Conservation (phyloP, 2,888 invertebrate genomes). For the Sphaerophoria taeniata region DNA sequence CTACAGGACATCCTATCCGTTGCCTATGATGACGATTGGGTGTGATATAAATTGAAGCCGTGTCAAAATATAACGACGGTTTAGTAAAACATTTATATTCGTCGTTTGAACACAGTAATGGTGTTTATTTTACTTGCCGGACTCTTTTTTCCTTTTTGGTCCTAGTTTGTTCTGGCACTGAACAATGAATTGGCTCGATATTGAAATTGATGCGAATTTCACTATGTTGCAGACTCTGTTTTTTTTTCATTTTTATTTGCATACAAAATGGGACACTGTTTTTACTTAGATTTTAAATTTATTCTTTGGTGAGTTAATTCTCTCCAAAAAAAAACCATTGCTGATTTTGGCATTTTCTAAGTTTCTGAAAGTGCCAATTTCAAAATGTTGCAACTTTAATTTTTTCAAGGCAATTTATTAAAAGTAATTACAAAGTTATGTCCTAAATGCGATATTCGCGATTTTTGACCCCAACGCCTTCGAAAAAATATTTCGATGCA, state of each 20-base stretch:
- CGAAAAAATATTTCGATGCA: too few species aligned
- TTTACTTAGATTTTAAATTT: too few species aligned
- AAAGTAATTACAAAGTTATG: too few species aligned
- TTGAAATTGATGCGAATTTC: constrained; percentile 26
- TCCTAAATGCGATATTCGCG: too few species aligned
- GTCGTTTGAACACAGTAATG: constrained; percentile 52
- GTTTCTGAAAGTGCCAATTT: too few species aligned
- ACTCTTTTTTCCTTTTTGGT: neutral
- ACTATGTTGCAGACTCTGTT: constrained; percentile 7
- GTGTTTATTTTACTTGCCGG: neutral
- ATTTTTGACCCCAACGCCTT: too few species aligned
- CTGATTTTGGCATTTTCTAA: too few species aligned
- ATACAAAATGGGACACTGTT: neutral
- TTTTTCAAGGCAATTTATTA: too few species aligned
- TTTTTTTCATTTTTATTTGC: neutral
- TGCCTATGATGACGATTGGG: constrained; percentile 39
- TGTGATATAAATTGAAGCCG: constrained; percentile 72
- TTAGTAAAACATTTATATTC: constrained; percentile 73
- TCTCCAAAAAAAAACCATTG: too few species aligned
- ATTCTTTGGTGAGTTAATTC: too few species aligned
- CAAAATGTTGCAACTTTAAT: too few species aligned
- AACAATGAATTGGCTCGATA: constrained; percentile 19
- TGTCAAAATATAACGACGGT: constrained; percentile 75
- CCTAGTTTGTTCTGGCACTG: neutral
- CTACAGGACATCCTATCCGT: constrained; percentile 44